These are phyloP conservation scores for Vidua macroura DNA, from an alignment of 2,113 vertebrate genomes.

Conservation along the genomic window DNA sequence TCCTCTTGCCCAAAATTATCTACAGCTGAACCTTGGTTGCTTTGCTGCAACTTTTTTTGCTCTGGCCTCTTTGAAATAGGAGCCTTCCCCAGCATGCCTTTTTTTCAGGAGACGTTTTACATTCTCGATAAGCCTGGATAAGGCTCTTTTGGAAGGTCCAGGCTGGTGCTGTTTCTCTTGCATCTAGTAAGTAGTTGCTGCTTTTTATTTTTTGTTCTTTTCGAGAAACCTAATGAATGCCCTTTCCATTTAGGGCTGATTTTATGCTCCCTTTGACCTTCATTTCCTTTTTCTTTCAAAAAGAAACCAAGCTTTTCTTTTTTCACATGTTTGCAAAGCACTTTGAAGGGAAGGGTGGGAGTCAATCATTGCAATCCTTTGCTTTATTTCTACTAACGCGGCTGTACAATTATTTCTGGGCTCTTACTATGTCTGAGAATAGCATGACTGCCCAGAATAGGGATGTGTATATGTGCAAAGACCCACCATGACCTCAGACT, in stretches of 20 bases:
- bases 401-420: background rate
- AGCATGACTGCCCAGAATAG: background rate
- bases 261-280: conserved; percentile 45
- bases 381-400: background rate
- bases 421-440: background rate
- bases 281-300: conserved; percentile 12
- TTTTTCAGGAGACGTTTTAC: background rate
- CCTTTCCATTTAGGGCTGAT: background rate
- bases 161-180: conserved; percentile 10
- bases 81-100: background rate
- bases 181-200: conserved; percentile 8
- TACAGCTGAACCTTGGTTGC: conserved; percentile 34
- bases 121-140: background rate
- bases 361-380: background rate
- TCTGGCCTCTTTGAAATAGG: conserved; percentile 39
- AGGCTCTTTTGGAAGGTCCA: conserved; percentile 22
- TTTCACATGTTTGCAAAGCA: background rate
- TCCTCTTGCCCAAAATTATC: conserved; percentile 8
- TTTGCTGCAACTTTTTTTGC: background rate
- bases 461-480: background rate
- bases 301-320: background rate
- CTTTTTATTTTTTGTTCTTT: conserved; percentile 14
- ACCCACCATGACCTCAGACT: background rate
- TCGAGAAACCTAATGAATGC: conserved; percentile 7
- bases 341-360: background rate